Evolutionary conservation across 2,888 invertebrate genomes (phyloP).

Genomic region (Eupithecia inturbata): DNA sequence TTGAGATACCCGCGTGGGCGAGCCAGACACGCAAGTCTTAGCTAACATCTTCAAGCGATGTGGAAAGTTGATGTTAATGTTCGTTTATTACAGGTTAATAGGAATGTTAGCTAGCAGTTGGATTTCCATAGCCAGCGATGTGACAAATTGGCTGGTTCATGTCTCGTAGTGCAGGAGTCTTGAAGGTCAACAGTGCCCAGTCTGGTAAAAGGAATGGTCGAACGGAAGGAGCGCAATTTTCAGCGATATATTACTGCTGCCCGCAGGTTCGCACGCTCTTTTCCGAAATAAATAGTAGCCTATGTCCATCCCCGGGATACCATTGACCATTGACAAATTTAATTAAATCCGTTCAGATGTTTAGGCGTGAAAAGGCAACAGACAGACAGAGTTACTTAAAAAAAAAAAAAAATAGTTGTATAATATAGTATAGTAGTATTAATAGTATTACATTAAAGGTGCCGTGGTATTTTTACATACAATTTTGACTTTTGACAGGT

Average conservation of each 20-base stretch:
- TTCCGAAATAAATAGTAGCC: too few relatives aligned
- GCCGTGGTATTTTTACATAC: too few relatives aligned
- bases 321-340: too few relatives aligned
- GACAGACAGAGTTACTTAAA: too few relatives aligned
- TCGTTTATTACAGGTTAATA: conserved; percentile 12
- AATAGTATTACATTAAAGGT: too few relatives aligned
- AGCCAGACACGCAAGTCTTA: conserved; percentile 24
- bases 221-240: neutral
- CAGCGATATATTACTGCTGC: neutral
- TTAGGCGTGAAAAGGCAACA: too few relatives aligned
- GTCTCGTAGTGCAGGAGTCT: conserved; percentile 23
- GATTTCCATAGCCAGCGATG: conserved; percentile 15
- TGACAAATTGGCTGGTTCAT: conserved; percentile 31
- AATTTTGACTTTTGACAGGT: too few relatives aligned
- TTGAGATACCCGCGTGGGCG: conserved; percentile 17
- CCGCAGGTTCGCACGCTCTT: too few relatives aligned
- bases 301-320: too few relatives aligned
- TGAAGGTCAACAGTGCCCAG: conserved; percentile 34
- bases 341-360: too few relatives aligned
- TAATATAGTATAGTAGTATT: too few relatives aligned
- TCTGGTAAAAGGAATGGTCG: conserved; percentile 26
- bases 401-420: too few relatives aligned
- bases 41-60: conserved; percentile 19
- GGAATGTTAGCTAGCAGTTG: conserved; percentile 16
- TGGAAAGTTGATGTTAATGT: conserved; percentile 27